These are phyloP conservation scores for Okamejei kenojei DNA, from an alignment of 2,797 vertebrate genomes.

Conservation along the genomic window DNA sequence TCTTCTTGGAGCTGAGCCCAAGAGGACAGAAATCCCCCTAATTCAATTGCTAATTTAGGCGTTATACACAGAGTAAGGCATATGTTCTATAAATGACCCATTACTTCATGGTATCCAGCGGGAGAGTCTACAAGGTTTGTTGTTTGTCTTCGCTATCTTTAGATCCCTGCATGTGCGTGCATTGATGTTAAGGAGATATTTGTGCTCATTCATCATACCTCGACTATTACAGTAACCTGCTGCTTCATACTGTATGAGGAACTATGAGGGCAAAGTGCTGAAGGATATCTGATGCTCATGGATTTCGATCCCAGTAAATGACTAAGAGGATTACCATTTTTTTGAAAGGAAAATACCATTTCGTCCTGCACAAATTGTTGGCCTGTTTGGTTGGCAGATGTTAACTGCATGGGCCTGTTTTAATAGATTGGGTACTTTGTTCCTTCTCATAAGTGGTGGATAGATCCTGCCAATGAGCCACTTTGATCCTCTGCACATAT, in stretches of 20 bases:
- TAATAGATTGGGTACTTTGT: background rate
- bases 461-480: background rate
- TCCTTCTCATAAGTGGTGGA: background rate
- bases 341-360: too few species aligned
- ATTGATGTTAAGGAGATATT: background rate
- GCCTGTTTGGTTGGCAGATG: background rate
- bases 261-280: background rate
- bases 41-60: background rate
- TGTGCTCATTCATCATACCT: background rate
- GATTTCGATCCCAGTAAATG: background rate
- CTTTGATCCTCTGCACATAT: background rate
- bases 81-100: background rate
- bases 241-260: background rate
- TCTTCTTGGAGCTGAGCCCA: background rate
- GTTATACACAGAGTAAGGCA: background rate
- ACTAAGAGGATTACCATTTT: too few species aligned
- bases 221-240: background rate
- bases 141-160: background rate
- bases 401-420: background rate
- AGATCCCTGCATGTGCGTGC: background rate
- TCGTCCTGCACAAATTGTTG: too few species aligned
- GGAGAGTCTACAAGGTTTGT: background rate
- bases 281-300: background rate
- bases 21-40: background rate
- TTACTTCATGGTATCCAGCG: background rate